phyloP scores from a whole-genome alignment of 1,140 invertebrate genomes.

The Papilio glaucus region DNA sequence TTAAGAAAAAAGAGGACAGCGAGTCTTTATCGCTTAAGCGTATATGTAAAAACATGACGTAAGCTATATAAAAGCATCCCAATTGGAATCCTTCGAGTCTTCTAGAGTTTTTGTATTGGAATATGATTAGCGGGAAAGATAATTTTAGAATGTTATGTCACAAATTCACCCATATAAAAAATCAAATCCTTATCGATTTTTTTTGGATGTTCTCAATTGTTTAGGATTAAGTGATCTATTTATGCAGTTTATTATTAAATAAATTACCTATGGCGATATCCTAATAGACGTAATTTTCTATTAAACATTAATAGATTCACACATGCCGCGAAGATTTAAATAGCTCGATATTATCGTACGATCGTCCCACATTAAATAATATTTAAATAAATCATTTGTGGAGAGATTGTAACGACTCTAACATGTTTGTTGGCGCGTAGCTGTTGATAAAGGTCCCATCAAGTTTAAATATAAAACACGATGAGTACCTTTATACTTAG shows the following conservation, averaged over 20 bases:
- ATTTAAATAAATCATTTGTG: slow-evolving; percentile 24
- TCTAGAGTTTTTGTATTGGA: too few relatives aligned
- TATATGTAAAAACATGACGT: too few relatives aligned
- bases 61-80: too few relatives aligned
- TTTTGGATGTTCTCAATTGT: too few relatives aligned
- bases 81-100: too few relatives aligned
- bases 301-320: background rate
- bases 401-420: slow-evolving; percentile 20
- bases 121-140: too few relatives aligned
- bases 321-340: background rate
- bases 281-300: background rate
- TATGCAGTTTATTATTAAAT: background rate
- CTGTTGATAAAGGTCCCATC: background rate
- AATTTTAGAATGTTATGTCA: too few relatives aligned
- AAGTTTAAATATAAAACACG: slow-evolving; percentile 11
- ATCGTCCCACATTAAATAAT: background rate
- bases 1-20: too few relatives aligned
- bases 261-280: background rate
- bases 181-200: too few relatives aligned
- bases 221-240: background rate
- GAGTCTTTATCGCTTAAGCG: too few relatives aligned
- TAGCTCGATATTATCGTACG: slow-evolving; percentile 2
- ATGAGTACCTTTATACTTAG: slow-evolving; percentile 49
- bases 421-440: slow-evolving; percentile 24
- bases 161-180: too few relatives aligned